Conservation (phyloP, 2,113 vertebrate species). For the Pelecanus crispus region DNA sequence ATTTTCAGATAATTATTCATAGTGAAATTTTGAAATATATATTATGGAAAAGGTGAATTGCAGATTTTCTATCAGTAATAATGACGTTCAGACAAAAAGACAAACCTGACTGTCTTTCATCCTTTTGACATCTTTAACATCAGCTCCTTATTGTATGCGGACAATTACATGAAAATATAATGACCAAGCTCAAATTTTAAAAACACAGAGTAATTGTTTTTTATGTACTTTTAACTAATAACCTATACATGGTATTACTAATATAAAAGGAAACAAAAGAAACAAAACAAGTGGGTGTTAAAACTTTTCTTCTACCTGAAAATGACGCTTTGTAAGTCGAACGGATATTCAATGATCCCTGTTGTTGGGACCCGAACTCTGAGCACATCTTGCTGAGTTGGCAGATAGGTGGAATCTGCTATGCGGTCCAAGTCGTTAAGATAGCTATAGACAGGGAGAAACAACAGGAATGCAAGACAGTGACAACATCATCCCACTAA, state of each 20-base stretch:
- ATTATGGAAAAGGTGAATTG: not conserved
- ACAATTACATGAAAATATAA: not conserved
- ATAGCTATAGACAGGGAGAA: slow-evolving; percentile 74
- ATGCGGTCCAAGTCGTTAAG: slow-evolving; percentile 85
- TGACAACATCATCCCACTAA: slow-evolving; percentile 21
- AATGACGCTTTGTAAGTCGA: slow-evolving; percentile 94
- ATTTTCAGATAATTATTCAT: not conserved
- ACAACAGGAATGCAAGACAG: slow-evolving; percentile 64
- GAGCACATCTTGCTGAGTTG: slow-evolving; percentile 83
- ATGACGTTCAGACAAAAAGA: not conserved
- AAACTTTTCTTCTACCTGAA: slow-evolving; percentile 82
- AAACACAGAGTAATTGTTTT: not conserved
- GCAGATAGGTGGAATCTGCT: slow-evolving; percentile 77
- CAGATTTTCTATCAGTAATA: not conserved
- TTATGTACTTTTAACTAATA: not conserved
- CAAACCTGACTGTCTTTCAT: not conserved
- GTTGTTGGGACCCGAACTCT: slow-evolving; percentile 84
- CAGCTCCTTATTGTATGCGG: not conserved
- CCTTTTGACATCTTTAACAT: not conserved
- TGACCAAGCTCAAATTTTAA: not conserved
- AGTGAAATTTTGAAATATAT: not conserved
- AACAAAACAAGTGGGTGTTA: not conserved
- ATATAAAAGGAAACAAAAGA: not conserved
- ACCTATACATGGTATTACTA: not conserved
- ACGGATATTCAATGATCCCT: slow-evolving; percentile 89